phyloP scores from a whole-genome alignment of 2,113 vertebrate species.

The Pachypanchax playfairii region DNA sequence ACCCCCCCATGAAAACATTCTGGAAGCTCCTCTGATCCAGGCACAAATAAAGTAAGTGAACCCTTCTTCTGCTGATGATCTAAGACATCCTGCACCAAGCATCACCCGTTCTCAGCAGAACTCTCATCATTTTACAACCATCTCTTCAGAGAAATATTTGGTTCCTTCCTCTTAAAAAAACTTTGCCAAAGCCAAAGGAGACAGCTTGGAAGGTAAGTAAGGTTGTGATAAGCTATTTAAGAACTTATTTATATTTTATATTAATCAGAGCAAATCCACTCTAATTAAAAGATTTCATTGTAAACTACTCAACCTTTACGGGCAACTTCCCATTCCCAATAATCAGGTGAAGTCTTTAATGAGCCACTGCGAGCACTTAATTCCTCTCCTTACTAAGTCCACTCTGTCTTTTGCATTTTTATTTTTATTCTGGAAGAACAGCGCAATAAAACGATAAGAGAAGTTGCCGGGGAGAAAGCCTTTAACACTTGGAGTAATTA shows the following conservation, averaged over 20 bases:
- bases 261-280: slow-evolving; percentile 80
- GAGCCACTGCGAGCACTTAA: slow-evolving; percentile 68
- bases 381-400: slow-evolving; percentile 64
- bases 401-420: slow-evolving; percentile 62
- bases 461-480: slow-evolving; percentile 76
- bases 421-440: slow-evolving; percentile 59
- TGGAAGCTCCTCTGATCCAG: too few species aligned
- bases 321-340: slow-evolving; percentile 72
- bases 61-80: too few species aligned
- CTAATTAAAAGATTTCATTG: slow-evolving; percentile 82
- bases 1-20: too few species aligned
- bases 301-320: slow-evolving; percentile 81
- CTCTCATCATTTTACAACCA: too few species aligned
- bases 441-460: slow-evolving; percentile 76
- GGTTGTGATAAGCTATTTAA: slow-evolving; percentile 74
- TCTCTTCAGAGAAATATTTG: neutral
- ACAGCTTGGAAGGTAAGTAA: slow-evolving; percentile 31
- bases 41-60: too few species aligned
- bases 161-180: slow-evolving; percentile 8
- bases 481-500: slow-evolving; percentile 76
- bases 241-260: slow-evolving; percentile 78
- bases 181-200: neutral
- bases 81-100: too few species aligned
- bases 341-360: slow-evolving; percentile 80
- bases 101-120: too few species aligned